Evolutionary conservation across 2,888 invertebrate genomes (phyloP).

Genomic region (Diaprepes abbreviatus): DNA sequence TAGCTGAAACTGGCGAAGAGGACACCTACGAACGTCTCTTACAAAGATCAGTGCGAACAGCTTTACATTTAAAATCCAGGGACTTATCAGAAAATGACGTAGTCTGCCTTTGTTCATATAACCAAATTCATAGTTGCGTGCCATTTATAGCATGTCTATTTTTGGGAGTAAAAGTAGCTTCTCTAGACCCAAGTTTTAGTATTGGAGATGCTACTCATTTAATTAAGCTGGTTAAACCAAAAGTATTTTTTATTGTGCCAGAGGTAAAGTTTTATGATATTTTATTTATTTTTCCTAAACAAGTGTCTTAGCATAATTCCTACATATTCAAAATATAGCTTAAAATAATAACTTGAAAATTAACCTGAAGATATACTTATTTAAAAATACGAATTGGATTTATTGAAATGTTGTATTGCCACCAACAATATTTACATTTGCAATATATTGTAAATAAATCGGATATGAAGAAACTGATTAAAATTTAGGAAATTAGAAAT

Average conservation of each 20-base stretch:
- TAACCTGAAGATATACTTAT: no score
- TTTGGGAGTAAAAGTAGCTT: conserved; percentile 63
- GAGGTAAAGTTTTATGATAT: no score
- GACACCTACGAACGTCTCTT: conserved; percentile 67
- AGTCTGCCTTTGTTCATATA: conserved; percentile 68
- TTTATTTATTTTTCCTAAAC: no score
- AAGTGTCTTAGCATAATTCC: no score
- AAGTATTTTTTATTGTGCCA: conserved; percentile 58
- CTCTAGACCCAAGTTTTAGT: conserved; percentile 59
- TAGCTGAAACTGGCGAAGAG: conserved; percentile 63
- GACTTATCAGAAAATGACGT: conserved; percentile 67
- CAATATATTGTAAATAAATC: no score
- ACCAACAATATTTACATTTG: no score
- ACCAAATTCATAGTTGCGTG: conserved; percentile 66
- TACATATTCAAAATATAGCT: no score
- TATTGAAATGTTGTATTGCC: no score
- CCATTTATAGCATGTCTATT: conserved; percentile 69
- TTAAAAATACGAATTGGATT: no score
- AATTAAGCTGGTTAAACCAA: conserved; percentile 57
- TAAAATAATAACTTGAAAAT: no score
- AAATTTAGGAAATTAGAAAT: no score
- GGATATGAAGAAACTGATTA: no score
- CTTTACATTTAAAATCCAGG: conserved; percentile 64
- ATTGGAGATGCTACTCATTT: conserved; percentile 56
- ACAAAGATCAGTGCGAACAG: conserved; percentile 66